Conservation (phyloP, 2,113 vertebrate genomes). For the Gila orcuttii region DNA sequence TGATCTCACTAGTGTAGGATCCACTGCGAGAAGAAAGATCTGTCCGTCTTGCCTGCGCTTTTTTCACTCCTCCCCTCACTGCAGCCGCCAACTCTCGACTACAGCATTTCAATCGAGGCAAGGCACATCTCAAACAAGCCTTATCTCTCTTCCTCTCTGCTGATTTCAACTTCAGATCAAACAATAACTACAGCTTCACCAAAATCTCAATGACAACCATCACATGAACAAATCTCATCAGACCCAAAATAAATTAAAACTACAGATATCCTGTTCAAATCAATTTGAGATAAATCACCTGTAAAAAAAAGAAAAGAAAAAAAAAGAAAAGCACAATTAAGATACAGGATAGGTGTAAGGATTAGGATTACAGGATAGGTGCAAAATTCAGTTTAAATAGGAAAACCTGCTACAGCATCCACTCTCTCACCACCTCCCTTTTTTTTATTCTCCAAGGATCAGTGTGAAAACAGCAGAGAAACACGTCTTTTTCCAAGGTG, state of each 20-base stretch:
- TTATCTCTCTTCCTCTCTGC: background rate
- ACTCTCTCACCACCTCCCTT: background rate
- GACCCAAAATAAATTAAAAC: too few relatives aligned
- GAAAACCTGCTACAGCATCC: background rate
- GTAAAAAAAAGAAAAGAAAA: background rate
- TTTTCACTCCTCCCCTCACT: too few relatives aligned
- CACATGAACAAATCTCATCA: too few relatives aligned
- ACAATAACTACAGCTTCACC: conserved; percentile 16
- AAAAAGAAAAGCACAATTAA: too few relatives aligned
- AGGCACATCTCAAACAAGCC: too few relatives aligned
- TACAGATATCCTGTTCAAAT: background rate
- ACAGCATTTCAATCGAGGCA: too few relatives aligned
- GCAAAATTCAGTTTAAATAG: background rate
- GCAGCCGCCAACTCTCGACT: too few relatives aligned
- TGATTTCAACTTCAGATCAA: conserved; percentile 16
- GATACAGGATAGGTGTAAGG: background rate
- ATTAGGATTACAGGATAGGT: background rate
- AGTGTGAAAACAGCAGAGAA: conserved; percentile 18
- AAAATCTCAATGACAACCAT: background rate
- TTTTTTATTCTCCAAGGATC: background rate
- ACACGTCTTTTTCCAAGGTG: background rate
- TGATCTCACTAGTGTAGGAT: too few relatives aligned
- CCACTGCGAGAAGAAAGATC: too few relatives aligned
- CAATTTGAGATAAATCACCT: background rate
- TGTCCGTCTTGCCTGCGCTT: too few relatives aligned